Evolutionary conservation across 2,888 invertebrate genomes (phyloP), one percentile per base, ranked within the genome.

Genomic region (Drosophila eohydei): DNA sequence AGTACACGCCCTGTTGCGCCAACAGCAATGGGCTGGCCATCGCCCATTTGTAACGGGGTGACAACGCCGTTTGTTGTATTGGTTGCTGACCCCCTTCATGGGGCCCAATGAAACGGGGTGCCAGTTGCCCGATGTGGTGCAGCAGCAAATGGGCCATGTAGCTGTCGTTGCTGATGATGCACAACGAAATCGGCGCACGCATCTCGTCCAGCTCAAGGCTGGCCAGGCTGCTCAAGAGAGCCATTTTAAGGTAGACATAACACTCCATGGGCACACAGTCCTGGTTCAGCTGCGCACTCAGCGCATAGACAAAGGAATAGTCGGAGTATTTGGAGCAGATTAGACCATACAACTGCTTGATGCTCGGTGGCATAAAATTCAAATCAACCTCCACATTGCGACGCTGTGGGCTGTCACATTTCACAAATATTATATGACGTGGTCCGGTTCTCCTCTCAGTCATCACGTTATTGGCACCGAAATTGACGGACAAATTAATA

Each of bases 191-290:
- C 0, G 93, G 93, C 1, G 91, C 64, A 4, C 87, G 81, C 64
- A 89, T 52, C 12, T 86, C 85, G 34, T 89, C 87, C 2, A 77
- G 65, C 71, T 91, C 92, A 34, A 92, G 83, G 43, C 93, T 93
- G 12, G 91, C 92, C 28, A 94, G 83, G 68, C 93, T 94, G 5
- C 92, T 84, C 21, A 94, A 80, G 12, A 94, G 77, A 8, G 91
- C 91, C 76, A 93, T 91, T 83, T 94, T 94, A 0, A 94, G 79
- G 66, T 92, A 92, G 0, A 93, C 91, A 79, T 92, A 93, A 40
- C 92, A 92, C 54, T 92, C 91, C 85, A 92, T 92, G 4, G 94
- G 94, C 41, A 92, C 91, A 5, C 90, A 77, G 4, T 92, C 87
- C 59, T 91, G 89, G 43, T 92, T 91, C 36, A 94, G 81, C 70